Percentiles rank a stretch among this genome's conserved stretches.
Evolutionary conservation across 2,888 invertebrate species (phyloP).

Genomic region (Drosophila nigricruria): DNA sequence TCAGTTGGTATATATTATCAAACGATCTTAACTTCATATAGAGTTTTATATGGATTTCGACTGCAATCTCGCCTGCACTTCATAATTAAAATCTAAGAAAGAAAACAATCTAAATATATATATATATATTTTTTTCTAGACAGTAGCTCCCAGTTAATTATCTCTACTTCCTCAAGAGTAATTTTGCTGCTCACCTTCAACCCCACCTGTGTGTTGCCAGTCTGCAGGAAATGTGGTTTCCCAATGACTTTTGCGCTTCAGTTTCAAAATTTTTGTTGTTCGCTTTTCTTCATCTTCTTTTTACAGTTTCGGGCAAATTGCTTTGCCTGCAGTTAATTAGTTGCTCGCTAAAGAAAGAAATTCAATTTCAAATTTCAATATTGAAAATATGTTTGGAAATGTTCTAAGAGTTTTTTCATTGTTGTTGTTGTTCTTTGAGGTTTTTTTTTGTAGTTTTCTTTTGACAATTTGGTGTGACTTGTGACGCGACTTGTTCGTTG

Average conservation of each 20-base stretch:
- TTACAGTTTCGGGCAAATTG: slow-evolving; percentile 28
- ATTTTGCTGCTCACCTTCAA: not conserved
- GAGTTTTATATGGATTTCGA: too few species aligned
- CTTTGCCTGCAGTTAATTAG: slow-evolving; percentile 55
- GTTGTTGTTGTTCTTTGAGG: slow-evolving; percentile 14
- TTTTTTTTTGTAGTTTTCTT: slow-evolving; percentile 18
- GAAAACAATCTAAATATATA: not conserved
- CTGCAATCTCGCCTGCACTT: not conserved
- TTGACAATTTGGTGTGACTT: slow-evolving; percentile 60
- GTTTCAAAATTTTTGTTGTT: slow-evolving; percentile 10
- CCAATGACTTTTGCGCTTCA: slow-evolving; percentile 13
- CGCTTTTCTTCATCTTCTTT: slow-evolving; percentile 10
- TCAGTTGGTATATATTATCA: too few species aligned
- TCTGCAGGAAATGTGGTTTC: slow-evolving; percentile 1
- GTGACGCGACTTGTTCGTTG: slow-evolving; percentile 63
- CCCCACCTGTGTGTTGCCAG: not conserved
- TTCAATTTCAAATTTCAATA: slow-evolving; percentile 41
- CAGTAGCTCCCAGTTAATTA: not conserved
- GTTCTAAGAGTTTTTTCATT: slow-evolving; percentile 9
- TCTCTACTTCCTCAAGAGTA: not conserved
- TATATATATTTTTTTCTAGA: too few species aligned
- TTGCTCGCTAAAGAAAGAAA: slow-evolving; percentile 17
- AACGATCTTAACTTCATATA: too few species aligned
- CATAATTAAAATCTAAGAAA: not conserved
- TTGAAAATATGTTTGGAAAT: slow-evolving; percentile 37